phyloP scores from a whole-genome alignment of 2,888 invertebrate genomes.

The Drosophila yooni region DNA sequence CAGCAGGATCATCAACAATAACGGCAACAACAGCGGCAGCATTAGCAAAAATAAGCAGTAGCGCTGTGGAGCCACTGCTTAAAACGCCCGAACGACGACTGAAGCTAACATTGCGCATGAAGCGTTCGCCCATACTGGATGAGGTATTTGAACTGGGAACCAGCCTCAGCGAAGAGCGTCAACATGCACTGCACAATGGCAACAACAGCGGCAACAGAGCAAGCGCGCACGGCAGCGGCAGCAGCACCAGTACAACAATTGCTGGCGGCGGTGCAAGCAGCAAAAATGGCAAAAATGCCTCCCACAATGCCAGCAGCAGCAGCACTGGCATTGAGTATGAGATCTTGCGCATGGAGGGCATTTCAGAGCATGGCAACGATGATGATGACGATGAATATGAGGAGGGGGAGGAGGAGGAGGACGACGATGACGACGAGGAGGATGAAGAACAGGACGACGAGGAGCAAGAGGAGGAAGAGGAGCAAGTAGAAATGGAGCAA shows the following conservation, averaged over 20 bases:
- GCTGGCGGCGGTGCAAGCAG: constrained; percentile 16
- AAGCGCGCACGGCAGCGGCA: not conserved
- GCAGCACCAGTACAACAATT: not conserved
- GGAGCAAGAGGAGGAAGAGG: constrained; percentile 16
- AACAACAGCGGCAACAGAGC: constrained; percentile 3
- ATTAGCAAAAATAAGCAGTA: constrained; percentile 17
- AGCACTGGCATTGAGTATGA: constrained; percentile 89
- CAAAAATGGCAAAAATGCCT: constrained; percentile 36
- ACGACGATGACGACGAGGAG: constrained; percentile 15
- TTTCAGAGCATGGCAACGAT: constrained; percentile 85
- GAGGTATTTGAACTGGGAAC: constrained; percentile 93
- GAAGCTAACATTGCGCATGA: constrained; percentile 93
- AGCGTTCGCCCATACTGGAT: constrained; percentile 93
- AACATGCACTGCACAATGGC: constrained; percentile 58
- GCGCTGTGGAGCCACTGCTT: constrained; percentile 75
- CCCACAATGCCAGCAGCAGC: constrained; percentile 13
- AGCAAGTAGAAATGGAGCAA: constrained; percentile 5
- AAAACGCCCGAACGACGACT: constrained; percentile 86
- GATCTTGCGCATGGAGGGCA: constrained; percentile 92
- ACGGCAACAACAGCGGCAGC: constrained; percentile 10
- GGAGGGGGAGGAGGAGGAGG: constrained; percentile 13
- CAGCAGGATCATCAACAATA: constrained; percentile 24
- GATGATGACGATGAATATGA: constrained; percentile 66
- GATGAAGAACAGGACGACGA: constrained; percentile 8
- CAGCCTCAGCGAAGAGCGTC: constrained; percentile 88